Evolutionary conservation across 2,888 invertebrate species (phyloP).

Genomic region (Odontomyia ornata): DNA sequence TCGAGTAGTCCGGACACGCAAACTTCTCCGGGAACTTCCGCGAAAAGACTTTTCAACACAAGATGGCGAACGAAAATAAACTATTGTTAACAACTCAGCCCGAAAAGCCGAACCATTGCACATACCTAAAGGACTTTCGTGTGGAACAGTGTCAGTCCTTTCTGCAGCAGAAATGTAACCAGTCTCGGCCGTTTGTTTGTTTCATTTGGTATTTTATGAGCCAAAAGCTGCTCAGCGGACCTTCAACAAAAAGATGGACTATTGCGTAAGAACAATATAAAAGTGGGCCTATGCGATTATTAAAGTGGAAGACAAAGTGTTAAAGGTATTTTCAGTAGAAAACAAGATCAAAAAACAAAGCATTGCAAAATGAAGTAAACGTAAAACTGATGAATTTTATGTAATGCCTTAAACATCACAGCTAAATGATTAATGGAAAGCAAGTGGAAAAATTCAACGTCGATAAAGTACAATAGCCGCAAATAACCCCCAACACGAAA

Average conservation of each 20-base stretch:
- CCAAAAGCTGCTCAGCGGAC: no score
- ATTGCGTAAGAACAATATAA: constrained; percentile 40
- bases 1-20: no score
- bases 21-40: no score
- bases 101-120: no score
- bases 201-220: no score
- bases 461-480: constrained; percentile 18
- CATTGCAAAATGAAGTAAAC: constrained; percentile 14
- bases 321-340: constrained; percentile 10
- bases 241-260: constrained; percentile 34
- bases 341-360: background rate
- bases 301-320: constrained; percentile 29
- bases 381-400: constrained; percentile 31
- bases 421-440: constrained; percentile 22
- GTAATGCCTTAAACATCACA: constrained; percentile 22
- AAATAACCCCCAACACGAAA: background rate
- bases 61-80: no score
- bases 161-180: no score
- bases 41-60: no score
- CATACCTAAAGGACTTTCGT: no score
- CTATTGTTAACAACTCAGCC: no score
- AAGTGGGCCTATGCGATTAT: constrained; percentile 35
- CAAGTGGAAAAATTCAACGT: background rate
- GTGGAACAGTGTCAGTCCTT: no score
- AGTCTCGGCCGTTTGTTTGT: no score